Evolutionary conservation across 2,797 vertebrate species (phyloP).

Genomic region (Crenichthys baileyi): DNA sequence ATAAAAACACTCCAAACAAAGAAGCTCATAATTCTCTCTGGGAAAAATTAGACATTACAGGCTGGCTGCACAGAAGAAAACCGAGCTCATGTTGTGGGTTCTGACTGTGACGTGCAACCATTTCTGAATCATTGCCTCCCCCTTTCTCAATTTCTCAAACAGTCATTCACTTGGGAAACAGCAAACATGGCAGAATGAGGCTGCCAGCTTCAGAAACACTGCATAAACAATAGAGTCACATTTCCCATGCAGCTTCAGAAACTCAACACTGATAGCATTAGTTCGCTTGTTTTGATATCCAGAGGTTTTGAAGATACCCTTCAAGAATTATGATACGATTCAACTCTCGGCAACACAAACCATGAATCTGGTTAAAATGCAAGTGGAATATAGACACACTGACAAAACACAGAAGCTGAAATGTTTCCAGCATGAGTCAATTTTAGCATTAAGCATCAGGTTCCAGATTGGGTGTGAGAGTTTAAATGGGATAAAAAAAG

Average conservation of each 20-base stretch:
- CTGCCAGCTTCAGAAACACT: constrained; percentile 37
- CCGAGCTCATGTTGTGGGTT: constrained; percentile 15
- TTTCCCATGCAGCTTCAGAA: constrained; percentile 28
- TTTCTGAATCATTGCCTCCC: constrained; percentile 51
- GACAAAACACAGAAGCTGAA: constrained; percentile 24
- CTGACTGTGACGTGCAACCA: constrained; percentile 35
- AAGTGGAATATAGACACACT: constrained; percentile 25
- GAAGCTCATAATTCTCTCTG: background rate
- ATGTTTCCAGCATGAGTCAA: constrained; percentile 36
- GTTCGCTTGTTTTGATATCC: constrained; percentile 18
- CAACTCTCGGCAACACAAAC: constrained; percentile 27
- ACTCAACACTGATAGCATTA: constrained; percentile 20
- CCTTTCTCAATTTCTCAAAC: constrained; percentile 27
- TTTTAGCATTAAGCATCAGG: constrained; percentile 16
- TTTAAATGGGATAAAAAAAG: constrained; percentile 5
- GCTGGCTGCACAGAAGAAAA: background rate
- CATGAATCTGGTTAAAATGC: constrained; percentile 36
- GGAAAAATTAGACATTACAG: background rate
- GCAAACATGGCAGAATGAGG: constrained; percentile 62
- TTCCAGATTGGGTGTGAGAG: constrained; percentile 28
- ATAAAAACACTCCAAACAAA: background rate
- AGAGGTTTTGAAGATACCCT: background rate
- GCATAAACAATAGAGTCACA: constrained; percentile 17
- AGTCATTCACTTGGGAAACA: constrained; percentile 40
- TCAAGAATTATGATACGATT: background rate